phyloP scores from a whole-genome alignment of 2,113 vertebrate species.

The Microcebus lehilahytsara region DNA sequence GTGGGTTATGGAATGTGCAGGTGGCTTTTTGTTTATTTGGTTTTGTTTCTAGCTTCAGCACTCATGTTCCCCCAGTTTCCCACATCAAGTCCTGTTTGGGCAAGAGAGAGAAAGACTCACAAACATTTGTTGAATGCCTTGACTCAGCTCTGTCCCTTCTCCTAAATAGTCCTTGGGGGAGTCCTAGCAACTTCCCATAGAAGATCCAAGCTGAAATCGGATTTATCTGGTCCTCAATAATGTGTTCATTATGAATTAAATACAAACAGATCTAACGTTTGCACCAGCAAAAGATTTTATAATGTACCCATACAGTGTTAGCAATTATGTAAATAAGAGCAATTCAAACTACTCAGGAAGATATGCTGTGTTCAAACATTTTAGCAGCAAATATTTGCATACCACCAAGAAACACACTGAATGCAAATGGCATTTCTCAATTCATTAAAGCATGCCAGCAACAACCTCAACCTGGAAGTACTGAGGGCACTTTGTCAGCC shows the following conservation, averaged over 20 bases:
- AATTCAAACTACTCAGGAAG: slow-evolving; percentile 3
- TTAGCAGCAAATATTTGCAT: slow-evolving; percentile 2
- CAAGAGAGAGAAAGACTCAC: slow-evolving; percentile 39
- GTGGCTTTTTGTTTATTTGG: slow-evolving; percentile 2
- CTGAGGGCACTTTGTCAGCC: neutral
- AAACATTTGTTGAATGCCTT: neutral
- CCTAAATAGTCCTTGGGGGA: neutral
- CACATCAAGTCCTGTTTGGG: slow-evolving; percentile 40
- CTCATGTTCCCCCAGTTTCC: neutral
- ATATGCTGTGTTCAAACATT: neutral
- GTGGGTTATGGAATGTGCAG: neutral
- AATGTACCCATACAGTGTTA: neutral
- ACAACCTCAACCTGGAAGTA: neutral
- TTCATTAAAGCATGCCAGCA: neutral
- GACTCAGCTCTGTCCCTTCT: neutral
- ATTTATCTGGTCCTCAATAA: neutral
- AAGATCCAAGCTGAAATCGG: neutral
- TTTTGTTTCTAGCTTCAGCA: neutral
- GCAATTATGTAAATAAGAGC: neutral
- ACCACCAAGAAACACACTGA: neutral
- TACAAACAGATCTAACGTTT: neutral
- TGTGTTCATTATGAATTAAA: neutral
- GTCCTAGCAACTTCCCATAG: neutral
- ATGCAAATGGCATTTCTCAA: neutral
- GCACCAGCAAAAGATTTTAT: slow-evolving; percentile 4